Base-by-base conservation (phyloP, 2,797 vertebrate genomes). In the Diglossa cyanea region DNA sequence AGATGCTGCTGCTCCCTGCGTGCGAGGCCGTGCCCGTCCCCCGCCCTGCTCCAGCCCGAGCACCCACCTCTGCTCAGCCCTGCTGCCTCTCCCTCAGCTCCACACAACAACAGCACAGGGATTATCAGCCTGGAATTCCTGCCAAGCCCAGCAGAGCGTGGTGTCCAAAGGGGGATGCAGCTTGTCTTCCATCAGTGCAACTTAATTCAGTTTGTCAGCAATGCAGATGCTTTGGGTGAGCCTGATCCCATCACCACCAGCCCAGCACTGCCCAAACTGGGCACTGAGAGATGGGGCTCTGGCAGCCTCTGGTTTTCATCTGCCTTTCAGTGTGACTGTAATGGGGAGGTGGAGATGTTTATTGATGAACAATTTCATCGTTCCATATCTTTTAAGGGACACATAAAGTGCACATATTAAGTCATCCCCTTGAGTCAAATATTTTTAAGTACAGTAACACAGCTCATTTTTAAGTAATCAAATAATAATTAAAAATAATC, bases 401-500 rank as follows among this genome's bases (percentile, higher is more conserved):
- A 57, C 33, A 45, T 63, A 71, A 80, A 85, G 42, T 1, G 1
- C 65, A 74, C 17, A 6, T 51, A 88, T 94, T 47, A 92, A 86
- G 68, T 53, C 51, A 50, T 39, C n/a, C 76, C 73, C 87, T 53
- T 23, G 62, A 81, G 90, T 76, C 70, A 94, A 91, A 94, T 90
- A 79, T 90, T 90, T 88, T 79, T 76, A 94, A 94, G 90, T 86
- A 88, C 73, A 86, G 76, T 78, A 94, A 88, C 73, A 78, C 62
- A 70, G 35, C 47, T 91, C 62, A 73, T 91, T 96, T 94, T 87
- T 26, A 86, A 85, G 89, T 93, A 89, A 91, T 88, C 78, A 90
- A 95, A 93, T 86, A 93, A 90, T 96, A 92, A 96, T 90, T 91
- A 91, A 94, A 94, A 97, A 90, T 80, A 71, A 94, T 78, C 0